Percentiles rank a stretch among this genome's conserved stretches.
Evolutionary conservation across 1,140 invertebrate genomes (phyloP).

Genomic region (Diploscapter pachys): DNA sequence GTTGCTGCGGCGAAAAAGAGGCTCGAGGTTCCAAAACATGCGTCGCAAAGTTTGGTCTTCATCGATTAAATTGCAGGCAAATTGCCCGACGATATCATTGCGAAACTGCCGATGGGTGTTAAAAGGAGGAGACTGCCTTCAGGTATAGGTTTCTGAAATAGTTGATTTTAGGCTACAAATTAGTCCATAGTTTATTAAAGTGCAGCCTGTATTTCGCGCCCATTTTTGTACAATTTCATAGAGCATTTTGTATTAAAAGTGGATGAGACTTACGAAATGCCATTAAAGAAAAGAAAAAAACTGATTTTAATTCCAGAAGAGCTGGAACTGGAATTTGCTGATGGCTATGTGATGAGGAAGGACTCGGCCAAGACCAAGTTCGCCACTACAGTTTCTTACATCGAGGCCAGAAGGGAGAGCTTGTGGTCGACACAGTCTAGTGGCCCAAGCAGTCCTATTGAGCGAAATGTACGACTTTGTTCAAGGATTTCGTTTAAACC

Average conservation of each 20-base stretch:
- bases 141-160: too few species aligned
- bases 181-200: too few species aligned
- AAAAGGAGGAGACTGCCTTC: background rate
- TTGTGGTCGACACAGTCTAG: constrained; percentile 20
- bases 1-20: constrained; percentile 45
- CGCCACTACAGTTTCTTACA: constrained; percentile 33
- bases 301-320: constrained; percentile 28
- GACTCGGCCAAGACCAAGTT: constrained; percentile 38
- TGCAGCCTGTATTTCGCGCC: too few species aligned
- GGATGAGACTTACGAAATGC: too few species aligned
- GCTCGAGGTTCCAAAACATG: constrained; percentile 22
- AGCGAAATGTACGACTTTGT: too few species aligned
- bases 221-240: too few species aligned
- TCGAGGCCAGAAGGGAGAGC: constrained; percentile 29
- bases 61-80: constrained; percentile 23
- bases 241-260: too few species aligned
- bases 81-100: constrained; percentile 33
- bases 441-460: too few species aligned
- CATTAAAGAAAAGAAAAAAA: constrained; percentile 7
- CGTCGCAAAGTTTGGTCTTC: background rate
- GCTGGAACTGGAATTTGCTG: constrained; percentile 35
- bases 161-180: too few species aligned
- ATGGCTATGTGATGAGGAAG: constrained; percentile 42
- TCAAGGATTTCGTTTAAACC: too few species aligned
- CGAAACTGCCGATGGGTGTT: constrained; percentile 18